Percentiles rank a stretch among this genome's conserved stretches.
Evolutionary conservation across 1,140 invertebrate species (phyloP).

Genomic region (Bombus balteatus): DNA sequence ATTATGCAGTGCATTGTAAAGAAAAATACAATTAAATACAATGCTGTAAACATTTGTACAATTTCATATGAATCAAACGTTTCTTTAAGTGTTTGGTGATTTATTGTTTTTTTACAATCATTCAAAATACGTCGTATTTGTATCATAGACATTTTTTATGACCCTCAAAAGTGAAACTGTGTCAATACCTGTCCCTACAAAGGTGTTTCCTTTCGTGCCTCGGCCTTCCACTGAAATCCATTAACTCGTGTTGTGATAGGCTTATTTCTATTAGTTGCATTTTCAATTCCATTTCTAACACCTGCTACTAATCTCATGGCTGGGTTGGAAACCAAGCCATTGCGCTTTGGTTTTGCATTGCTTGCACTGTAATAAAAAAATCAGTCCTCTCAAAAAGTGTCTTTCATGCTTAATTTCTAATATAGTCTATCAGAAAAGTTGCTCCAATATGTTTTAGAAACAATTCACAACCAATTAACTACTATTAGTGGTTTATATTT

Average conservation of each 20-base stretch:
- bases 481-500: not conserved
- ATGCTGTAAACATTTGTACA: constrained; percentile 29
- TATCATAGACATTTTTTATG: constrained; percentile 13
- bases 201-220: constrained; percentile 81
- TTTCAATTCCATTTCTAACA: constrained; percentile 88
- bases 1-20: constrained; percentile 37
- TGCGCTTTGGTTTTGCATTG: constrained; percentile 88
- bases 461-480: not conserved
- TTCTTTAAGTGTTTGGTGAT: not conserved
- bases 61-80: not conserved
- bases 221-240: constrained; percentile 82
- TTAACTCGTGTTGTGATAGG: constrained; percentile 81
- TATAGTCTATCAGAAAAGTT: constrained; percentile 7
- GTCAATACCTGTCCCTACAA: constrained; percentile 79
- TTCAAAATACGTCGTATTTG: constrained; percentile 7
- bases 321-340: constrained; percentile 96
- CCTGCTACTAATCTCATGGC: constrained; percentile 89
- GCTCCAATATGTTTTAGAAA: not conserved
- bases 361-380: constrained; percentile 74
- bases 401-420: not conserved
- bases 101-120: constrained; percentile 22
- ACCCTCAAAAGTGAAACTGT: constrained; percentile 41
- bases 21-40: constrained; percentile 18
- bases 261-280: constrained; percentile 82
- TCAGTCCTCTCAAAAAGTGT: constrained; percentile 14